phyloP scores from a whole-genome alignment of 1,140 invertebrate species.

The Drosophila subpulchrella region DNA sequence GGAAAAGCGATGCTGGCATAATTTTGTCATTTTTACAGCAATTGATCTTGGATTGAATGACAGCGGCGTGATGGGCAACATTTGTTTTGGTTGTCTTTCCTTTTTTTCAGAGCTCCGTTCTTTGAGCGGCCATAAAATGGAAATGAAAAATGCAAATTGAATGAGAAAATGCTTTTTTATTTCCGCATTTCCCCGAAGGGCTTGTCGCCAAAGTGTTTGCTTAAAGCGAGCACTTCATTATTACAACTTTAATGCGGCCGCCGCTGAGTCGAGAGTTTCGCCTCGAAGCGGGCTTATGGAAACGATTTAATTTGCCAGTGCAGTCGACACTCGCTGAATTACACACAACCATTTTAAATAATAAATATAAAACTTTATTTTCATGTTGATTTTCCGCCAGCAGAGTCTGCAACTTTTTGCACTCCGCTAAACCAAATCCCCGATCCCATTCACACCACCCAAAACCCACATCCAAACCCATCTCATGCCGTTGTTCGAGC shows the following conservation, averaged over 20 bases:
- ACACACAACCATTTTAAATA: constrained; percentile 46
- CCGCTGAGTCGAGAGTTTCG: constrained; percentile 3
- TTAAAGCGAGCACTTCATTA: constrained; percentile 44
- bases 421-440: constrained; percentile 29
- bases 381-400: constrained; percentile 71
- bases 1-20: constrained; percentile 37
- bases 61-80: constrained; percentile 33
- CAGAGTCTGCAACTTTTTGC: constrained; percentile 60
- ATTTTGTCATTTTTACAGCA: constrained; percentile 82
- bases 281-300: constrained; percentile 30
- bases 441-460: neutral
- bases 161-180: constrained; percentile 32
- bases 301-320: constrained; percentile 36
- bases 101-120: too few species aligned
- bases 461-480: neutral
- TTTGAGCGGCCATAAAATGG: constrained; percentile 43
- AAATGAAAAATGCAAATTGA: constrained; percentile 76
- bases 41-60: constrained; percentile 80
- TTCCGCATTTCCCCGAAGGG: constrained; percentile 4
- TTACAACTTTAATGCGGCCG: constrained; percentile 37
- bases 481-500: neutral
- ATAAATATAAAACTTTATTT: constrained; percentile 75
- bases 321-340: constrained; percentile 49
- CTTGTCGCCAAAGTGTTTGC: constrained; percentile 38
- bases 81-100: constrained; percentile 39